Conservation (phyloP, 2,113 vertebrate species). For the Clinocottus analis region DNA sequence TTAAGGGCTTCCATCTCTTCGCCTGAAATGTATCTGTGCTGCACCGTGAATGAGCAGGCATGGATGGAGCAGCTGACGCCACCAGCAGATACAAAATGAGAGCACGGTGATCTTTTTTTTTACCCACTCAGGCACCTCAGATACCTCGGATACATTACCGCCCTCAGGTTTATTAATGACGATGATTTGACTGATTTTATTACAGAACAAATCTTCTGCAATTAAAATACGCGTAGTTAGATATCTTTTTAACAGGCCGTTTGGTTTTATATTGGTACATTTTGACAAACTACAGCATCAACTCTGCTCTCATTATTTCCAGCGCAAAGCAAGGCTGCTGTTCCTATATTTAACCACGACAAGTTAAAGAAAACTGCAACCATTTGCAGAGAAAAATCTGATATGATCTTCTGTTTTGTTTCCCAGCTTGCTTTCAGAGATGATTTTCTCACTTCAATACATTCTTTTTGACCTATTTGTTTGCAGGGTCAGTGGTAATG, state of each 20-base stretch:
- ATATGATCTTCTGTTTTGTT: not conserved
- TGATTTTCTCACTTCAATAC: not conserved
- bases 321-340: not conserved
- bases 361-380: not conserved
- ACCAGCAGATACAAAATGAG: constrained; percentile 21
- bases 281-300: no score
- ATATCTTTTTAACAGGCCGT: not conserved
- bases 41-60: constrained; percentile 45
- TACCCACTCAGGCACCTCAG: not conserved
- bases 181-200: not conserved
- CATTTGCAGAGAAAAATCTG: not conserved
- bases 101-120: not conserved
- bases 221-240: not conserved
- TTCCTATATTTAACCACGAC: not conserved
- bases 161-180: not conserved
- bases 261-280: not conserved
- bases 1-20: constrained; percentile 52
- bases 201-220: not conserved
- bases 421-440: not conserved
- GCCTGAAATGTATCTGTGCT: constrained; percentile 39
- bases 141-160: not conserved
- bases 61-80: constrained; percentile 37
- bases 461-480: not conserved
- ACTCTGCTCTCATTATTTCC: not conserved
- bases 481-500: not conserved